Conservation (phyloP, 2,888 invertebrate species). For the Pantelozetes paolii region DNA sequence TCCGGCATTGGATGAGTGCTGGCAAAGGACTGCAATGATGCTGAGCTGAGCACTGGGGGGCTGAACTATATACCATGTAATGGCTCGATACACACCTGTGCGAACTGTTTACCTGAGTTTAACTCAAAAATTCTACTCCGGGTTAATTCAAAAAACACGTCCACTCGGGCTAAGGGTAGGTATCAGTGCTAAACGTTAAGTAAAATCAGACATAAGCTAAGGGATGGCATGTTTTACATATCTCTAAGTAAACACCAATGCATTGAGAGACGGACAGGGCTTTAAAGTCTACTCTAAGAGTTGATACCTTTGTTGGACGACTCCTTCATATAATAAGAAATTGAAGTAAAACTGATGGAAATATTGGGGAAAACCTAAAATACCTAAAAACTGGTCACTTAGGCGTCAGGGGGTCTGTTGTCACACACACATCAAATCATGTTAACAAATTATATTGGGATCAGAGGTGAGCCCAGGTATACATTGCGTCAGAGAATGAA, state of each 20-base stretch:
- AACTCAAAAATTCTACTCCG: conserved; percentile 1
- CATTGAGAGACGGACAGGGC: no score
- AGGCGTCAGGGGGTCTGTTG: conserved; percentile 37
- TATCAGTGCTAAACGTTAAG: no score
- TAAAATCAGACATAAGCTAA: no score
- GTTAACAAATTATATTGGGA: conserved; percentile 38
- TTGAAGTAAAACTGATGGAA: conserved; percentile 9
- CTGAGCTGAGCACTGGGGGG: conserved; percentile 32
- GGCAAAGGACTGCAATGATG: conserved; percentile 25
- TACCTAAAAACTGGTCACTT: conserved; percentile 31
- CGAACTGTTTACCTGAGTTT: not conserved
- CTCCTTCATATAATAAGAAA: conserved; percentile 30
- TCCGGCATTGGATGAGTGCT: conserved; percentile 29
- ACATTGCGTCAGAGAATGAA: conserved; percentile 25
- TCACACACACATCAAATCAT: conserved; percentile 37
- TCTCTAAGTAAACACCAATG: no score
- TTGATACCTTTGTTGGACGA: no score
- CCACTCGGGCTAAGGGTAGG: no score
- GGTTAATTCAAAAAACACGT: no score
- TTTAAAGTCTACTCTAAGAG: no score
- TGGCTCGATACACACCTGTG: conserved; percentile 37
- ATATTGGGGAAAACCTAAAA: conserved; percentile 22
- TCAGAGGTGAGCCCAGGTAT: conserved; percentile 13
- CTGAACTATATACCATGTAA: conserved; percentile 35
- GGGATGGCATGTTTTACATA: no score